Conservation (phyloP, 2,888 invertebrate species). For the Troides aeacus region DNA sequence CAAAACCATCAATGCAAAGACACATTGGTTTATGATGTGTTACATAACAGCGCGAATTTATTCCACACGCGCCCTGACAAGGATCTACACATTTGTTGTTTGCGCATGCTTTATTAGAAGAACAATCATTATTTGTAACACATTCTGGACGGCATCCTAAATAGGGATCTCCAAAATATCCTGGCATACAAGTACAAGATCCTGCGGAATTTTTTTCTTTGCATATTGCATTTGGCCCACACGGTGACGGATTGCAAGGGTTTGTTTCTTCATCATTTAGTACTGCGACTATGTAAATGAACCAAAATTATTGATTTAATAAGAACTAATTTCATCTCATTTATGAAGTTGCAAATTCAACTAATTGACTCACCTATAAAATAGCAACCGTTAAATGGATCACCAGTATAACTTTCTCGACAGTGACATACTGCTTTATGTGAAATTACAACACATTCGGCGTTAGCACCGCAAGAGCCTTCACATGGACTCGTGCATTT, state of each 20-base stretch:
- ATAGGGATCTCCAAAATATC: constrained; percentile 93
- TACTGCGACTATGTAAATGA: constrained; percentile 65
- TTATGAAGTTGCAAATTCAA: not conserved
- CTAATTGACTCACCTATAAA: constrained; percentile 62
- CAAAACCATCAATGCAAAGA: constrained; percentile 87
- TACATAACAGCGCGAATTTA: constrained; percentile 88
- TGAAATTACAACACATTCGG: constrained; percentile 89
- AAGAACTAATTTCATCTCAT: not conserved
- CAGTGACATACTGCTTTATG: constrained; percentile 93
- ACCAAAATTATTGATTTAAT: constrained; percentile 12
- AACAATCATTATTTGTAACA: constrained; percentile 89
- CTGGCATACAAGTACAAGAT: constrained; percentile 89
- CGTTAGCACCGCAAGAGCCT: constrained; percentile 89
- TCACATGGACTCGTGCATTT: constrained; percentile 91
- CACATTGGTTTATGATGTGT: constrained; percentile 91
- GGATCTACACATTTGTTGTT: constrained; percentile 93
- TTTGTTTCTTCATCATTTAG: constrained; percentile 83
- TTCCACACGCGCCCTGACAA: constrained; percentile 90
- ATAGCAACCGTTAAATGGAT: constrained; percentile 89
- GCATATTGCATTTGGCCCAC: constrained; percentile 91
- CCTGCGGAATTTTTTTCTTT: constrained; percentile 90
- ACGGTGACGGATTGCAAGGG: constrained; percentile 92
- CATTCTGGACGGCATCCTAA: constrained; percentile 92
- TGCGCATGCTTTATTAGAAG: constrained; percentile 87
- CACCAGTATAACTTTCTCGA: constrained; percentile 88